Conservation (phyloP, 2,888 invertebrate species). For the Physocephala rufipes region DNA sequence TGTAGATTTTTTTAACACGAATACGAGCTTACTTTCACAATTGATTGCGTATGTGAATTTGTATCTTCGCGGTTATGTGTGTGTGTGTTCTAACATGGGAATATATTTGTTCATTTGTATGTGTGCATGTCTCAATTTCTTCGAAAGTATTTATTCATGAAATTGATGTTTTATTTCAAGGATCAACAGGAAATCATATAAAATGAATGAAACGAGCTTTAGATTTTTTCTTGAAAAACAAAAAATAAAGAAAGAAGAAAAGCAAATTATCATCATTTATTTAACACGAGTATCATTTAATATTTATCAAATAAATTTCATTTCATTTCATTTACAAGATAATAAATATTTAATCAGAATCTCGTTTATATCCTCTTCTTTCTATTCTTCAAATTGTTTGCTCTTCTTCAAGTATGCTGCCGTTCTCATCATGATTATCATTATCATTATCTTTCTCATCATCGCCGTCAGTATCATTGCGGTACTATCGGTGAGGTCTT, state of each 20-base stretch:
- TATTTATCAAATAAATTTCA: not conserved
- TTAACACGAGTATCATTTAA: not conserved
- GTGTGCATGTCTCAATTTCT: not conserved
- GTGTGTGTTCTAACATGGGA: not conserved
- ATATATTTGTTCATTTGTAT: not conserved
- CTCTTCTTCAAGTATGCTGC: not conserved
- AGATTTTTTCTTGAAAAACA: not conserved
- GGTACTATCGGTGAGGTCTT: too few species aligned
- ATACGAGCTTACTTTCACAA: not conserved
- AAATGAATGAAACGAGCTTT: slow-evolving; percentile 15
- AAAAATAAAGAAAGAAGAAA: too few species aligned
- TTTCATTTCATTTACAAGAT: not conserved
- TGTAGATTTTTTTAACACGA: not conserved
- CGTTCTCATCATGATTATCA: not conserved
- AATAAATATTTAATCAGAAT: too few species aligned
- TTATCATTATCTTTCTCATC: not conserved
- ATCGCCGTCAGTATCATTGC: not conserved
- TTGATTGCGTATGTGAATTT: not conserved
- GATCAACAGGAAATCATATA: not conserved
- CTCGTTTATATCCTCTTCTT: too few species aligned
- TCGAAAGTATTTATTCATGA: not conserved
- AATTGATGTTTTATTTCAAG: slow-evolving; percentile 16
- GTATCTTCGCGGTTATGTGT: too few species aligned
- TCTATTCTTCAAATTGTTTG: too few species aligned
- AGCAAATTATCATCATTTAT: not conserved